Percentiles rank a stretch among this genome's conserved stretches.
phyloP scores from a whole-genome alignment of 2,888 invertebrate species.

The Ennomos erosarius region DNA sequence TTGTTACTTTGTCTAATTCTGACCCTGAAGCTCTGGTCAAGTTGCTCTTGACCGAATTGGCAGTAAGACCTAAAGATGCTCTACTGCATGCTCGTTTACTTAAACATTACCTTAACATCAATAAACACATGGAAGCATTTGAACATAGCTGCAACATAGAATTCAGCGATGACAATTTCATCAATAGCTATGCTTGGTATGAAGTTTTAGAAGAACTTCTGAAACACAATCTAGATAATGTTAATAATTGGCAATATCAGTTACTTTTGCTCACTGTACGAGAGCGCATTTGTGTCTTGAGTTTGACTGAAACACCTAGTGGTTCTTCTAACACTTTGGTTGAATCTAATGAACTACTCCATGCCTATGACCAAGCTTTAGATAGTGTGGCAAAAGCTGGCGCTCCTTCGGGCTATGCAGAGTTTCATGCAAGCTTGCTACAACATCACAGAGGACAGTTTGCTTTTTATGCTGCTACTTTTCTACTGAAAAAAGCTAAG shows the following conservation, averaged over 20 bases:
- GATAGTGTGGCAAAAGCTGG: conserved; percentile 62
- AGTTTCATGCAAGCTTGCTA: conserved; percentile 88
- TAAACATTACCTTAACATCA: conserved; percentile 89
- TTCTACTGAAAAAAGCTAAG: conserved; percentile 91
- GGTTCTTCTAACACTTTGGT: conserved; percentile 73
- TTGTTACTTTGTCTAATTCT: conserved; percentile 86
- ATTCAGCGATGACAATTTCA: conserved; percentile 85
- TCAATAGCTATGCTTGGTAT: conserved; percentile 86
- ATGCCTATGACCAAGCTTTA: conserved; percentile 90
- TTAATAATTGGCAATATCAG: conserved; percentile 88
- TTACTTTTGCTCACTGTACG: conserved; percentile 87
- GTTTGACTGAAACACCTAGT: conserved; percentile 79
- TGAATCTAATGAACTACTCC: conserved; percentile 85
- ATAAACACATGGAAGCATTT: conserved; percentile 90
- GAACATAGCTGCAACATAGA: conserved; percentile 90
- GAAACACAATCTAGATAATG: conserved; percentile 74
- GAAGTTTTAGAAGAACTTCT: conserved; percentile 86
- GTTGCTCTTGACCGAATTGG: conserved; percentile 88
- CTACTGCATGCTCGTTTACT: conserved; percentile 90
- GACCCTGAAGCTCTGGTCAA: conserved; percentile 87
- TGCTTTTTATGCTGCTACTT: conserved; percentile 89
- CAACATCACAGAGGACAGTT: conserved; percentile 89
- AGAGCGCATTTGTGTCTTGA: conserved; percentile 86
- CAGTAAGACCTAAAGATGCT: conserved; percentile 89
- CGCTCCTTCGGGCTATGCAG: conserved; percentile 70